These are phyloP conservation scores for Drosophila seclusa DNA, from an alignment of 2,888 invertebrate genomes.

Conservation along the genomic window DNA sequence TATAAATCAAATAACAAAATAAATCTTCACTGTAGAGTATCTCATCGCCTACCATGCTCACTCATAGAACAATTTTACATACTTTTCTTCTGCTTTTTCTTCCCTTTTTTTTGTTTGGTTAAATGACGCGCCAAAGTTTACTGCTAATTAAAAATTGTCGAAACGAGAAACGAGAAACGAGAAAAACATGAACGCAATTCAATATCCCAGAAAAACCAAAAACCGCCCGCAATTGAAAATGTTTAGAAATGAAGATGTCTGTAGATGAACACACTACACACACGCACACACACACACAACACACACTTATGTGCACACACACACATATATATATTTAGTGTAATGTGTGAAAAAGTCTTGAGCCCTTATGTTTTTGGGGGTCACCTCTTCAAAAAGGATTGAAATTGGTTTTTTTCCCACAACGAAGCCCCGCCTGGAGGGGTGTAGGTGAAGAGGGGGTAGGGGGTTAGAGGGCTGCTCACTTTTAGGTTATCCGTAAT, in stretches of 20 bases:
- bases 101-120: slow-evolving; percentile 19
- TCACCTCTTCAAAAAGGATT: slow-evolving; percentile 66
- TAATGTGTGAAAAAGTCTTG: slow-evolving; percentile 57
- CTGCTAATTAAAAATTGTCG: slow-evolving; percentile 84
- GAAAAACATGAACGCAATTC: slow-evolving; percentile 74
- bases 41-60: neutral
- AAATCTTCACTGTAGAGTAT: neutral
- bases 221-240: slow-evolving; percentile 59
- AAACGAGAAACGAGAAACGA: slow-evolving; percentile 59
- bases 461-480: slow-evolving; percentile 30
- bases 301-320: neutral
- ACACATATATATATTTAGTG: neutral
- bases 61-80: slow-evolving; percentile 1
- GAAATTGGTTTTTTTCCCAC: slow-evolving; percentile 62
- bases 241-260: slow-evolving; percentile 57
- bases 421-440: slow-evolving; percentile 27
- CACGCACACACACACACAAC: neutral
- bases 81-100: neutral
- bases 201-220: slow-evolving; percentile 53
- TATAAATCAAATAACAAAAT: neutral
- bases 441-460: neutral
- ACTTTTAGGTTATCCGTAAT: slow-evolving; percentile 71
- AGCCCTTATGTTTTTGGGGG: slow-evolving; percentile 55
- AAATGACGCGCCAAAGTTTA: slow-evolving; percentile 77
- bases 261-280: neutral